phyloP scores from a whole-genome alignment of 2,797 vertebrate species.

The Mastacembelus armatus region DNA sequence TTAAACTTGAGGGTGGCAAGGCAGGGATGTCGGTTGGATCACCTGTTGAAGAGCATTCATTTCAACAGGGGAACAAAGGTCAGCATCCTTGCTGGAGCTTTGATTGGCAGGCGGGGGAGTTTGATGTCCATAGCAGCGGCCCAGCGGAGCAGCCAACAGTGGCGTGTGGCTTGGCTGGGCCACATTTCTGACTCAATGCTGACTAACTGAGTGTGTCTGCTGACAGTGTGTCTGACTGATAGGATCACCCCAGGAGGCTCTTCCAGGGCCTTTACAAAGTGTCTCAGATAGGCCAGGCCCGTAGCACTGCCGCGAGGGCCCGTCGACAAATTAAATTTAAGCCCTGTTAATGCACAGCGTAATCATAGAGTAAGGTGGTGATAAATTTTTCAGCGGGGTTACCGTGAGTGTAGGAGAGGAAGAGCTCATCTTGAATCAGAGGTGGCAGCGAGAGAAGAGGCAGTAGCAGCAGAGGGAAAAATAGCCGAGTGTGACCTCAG shows the following conservation, averaged over 20 bases:
- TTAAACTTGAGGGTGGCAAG: conserved; percentile 63
- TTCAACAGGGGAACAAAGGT: conserved; percentile 75
- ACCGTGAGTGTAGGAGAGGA: conserved; percentile 59
- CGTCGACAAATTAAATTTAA: conserved; percentile 72
- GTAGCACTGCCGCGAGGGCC: conserved; percentile 59
- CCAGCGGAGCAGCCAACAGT: conserved; percentile 68
- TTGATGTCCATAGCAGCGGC: conserved; percentile 55
- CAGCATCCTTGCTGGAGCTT: conserved; percentile 64
- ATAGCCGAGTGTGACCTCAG: conserved; percentile 60
- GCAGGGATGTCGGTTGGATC: conserved; percentile 61
- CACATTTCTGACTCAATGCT: conserved; percentile 74
- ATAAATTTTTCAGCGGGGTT: conserved; percentile 72
- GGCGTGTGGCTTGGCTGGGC: conserved; percentile 69
- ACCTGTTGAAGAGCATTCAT: conserved; percentile 75
- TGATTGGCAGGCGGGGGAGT: conserved; percentile 78
- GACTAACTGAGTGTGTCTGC: conserved; percentile 80
- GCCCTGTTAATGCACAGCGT: conserved; percentile 70
- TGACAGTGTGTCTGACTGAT: conserved; percentile 79
- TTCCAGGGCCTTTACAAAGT: conserved; percentile 74
- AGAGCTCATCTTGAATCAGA: conserved; percentile 54
- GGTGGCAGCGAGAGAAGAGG: conserved; percentile 42
- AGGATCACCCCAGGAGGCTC: conserved; percentile 74
- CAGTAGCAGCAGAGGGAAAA: conserved; percentile 17
- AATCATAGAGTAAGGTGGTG: conserved; percentile 66
- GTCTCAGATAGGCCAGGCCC: conserved; percentile 73